Evolutionary conservation across 2,888 invertebrate genomes (phyloP), one percentile per base, ranked within the genome.

Genomic region (Cosmopolites sordidus): DNA sequence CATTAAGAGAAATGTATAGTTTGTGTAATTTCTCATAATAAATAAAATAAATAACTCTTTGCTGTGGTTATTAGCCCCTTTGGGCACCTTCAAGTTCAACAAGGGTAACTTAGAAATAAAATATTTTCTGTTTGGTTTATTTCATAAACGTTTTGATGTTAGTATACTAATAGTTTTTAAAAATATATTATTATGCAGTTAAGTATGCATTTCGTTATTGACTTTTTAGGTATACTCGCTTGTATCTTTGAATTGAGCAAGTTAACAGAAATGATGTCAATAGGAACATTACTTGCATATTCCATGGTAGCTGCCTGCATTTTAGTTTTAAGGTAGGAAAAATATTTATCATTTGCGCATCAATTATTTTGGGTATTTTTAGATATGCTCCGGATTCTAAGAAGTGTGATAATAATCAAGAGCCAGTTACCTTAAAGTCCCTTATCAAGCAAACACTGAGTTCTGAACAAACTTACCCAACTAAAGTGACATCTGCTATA

Each of bases 281-380:
- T 95, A 65, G 91, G 90, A 4, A 91, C 92, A 0, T 74, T 92
- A 15, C 75, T 90, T 49, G 91, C 92, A 0, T 94, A 94, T 72
- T 89, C 92, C 0, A 89, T 94, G 71, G 94, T 95, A 1, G 90
- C 92, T 1, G 85, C 89, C 2, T 90, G 90, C 63, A 89, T 94
- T 0, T 78, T 93, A 9, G 78, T 94, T 45, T 76, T 94, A 4
- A 83, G 92, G 82, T 92, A 78, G 61, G 8, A 5, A 22, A 22
- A n/a, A n/a, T n/a, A n/a, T n/a, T n/a, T n/a, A n/a, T n/a, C n/a
- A n/a, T n/a, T n/a, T n/a, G n/a, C n/a, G n/a, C n/a, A n/a, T n/a
- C n/a, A n/a, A n/a, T n/a, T n/a, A n/a, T n/a, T n/a, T n/a, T n/a
- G n/a, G n/a, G n/a, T n/a, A n/a, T n/a, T n/a, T n/a, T n/a, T 51